A percentile compares a stretch with the other conserved stretches of the same genome.
These are phyloP conservation scores for Phasianus colchicus DNA, from an alignment of 2,113 vertebrate species.

Conservation along the genomic window DNA sequence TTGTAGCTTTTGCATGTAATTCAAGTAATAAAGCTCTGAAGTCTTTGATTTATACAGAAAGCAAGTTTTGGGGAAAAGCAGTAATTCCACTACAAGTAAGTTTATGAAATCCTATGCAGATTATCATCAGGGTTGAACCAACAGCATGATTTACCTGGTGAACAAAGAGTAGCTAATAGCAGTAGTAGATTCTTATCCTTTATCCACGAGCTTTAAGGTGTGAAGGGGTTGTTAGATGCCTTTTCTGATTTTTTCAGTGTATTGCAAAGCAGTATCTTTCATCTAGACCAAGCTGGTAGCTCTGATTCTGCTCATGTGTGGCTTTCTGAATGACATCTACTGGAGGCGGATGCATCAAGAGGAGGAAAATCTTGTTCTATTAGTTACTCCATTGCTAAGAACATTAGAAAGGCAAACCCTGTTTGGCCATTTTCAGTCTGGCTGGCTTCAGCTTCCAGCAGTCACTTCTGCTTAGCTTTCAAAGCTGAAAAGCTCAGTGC, in stretches of 20 bases:
- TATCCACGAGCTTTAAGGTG: neutral
- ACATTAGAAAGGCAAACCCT: neutral
- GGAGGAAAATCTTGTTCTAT: neutral
- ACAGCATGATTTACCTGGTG: neutral
- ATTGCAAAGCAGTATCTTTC: neutral
- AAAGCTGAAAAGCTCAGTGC: neutral
- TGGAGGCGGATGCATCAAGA: neutral
- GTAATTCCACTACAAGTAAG: neutral
- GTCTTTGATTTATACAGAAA: neutral
- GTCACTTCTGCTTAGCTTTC: neutral
- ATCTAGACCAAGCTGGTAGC: neutral
- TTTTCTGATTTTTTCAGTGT: neutral
- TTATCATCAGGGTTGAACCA: neutral
- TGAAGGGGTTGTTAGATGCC: neutral
- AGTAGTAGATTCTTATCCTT: neutral
- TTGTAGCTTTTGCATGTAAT: neutral
- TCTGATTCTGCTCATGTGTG: neutral
- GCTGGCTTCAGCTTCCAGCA: neutral
- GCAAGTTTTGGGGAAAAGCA: neutral
- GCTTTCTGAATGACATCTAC: neutral
- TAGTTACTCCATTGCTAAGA: neutral
- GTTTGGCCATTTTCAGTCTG: neutral
- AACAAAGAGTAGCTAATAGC: neutral
- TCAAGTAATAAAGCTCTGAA: neutral
- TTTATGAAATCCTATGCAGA: neutral